Base-by-base conservation (phyloP, 2,797 vertebrate genomes). In the Arrhamphus sclerolepis region DNA sequence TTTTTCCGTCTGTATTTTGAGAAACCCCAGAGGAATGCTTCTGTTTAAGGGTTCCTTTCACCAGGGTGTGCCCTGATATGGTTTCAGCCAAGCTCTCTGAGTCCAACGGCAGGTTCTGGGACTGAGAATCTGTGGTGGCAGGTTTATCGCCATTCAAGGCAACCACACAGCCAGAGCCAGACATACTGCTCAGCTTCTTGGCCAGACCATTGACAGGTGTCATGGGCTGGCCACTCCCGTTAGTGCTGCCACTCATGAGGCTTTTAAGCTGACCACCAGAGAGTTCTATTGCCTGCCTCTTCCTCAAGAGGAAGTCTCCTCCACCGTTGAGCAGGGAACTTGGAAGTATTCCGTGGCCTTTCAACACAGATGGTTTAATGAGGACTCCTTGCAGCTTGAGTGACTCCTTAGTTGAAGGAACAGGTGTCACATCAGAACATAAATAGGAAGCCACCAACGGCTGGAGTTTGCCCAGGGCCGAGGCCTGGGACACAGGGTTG, bases 371-470 rank as follows among this genome's bases (percentile, higher is more conserved):
- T 91, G 96, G 96, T 92, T 97, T 96, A 88, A 96, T 95, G 87
- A 98, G 95, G 88, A 98, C 95, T 70, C 95, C 95, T 93, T 96
- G 95, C 83, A 98, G 93, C 89, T 97, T 98, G 87, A 97, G 92
- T 65, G 96, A 94, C 88, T 98, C 97, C 89, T 98, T 97, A 55
- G 86, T 83, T 74, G 95, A 91, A 57, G 95, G 87, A 78, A 97
- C 95, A 78, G 96, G 88, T 86, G 95, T 95, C 91, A 96, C 95
- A 96, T 98, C 96, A 62, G 96, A 95, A 89, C 95, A 96, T 81
- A 95, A 91, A 85, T 96, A 98, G 54, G 96, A 96, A 62, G 97
- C 93, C 91, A 98, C 95, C 77, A 98, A 89, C 0, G 96, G 95
- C 89, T 96, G 96, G 86, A 96, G 93, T 86, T 98, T 96, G 89